These are phyloP conservation scores for Chalcis sispes DNA, from an alignment of 2,888 invertebrate genomes.

Conservation along the genomic window DNA sequence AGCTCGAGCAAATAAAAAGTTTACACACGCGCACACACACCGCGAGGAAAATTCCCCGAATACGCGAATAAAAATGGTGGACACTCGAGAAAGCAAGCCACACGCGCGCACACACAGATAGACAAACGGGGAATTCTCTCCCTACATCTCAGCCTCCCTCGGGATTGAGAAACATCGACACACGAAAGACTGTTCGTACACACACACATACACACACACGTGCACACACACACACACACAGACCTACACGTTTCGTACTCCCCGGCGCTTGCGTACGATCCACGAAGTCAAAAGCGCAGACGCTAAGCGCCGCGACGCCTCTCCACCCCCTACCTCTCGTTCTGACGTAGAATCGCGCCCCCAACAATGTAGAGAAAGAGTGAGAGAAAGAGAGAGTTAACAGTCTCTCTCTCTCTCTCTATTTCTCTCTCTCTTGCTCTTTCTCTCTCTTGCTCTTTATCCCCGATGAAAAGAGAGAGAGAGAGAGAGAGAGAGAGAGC, in stretches of 20 bases:
- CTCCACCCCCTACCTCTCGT: conserved; percentile 44
- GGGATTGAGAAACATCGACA: too few relatives aligned
- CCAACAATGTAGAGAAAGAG: conserved; percentile 11
- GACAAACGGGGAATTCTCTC: too few relatives aligned
- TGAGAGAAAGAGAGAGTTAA: background rate
- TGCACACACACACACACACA: background rate
- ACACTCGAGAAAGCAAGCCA: background rate
- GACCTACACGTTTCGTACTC: background rate
- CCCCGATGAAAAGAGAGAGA: background rate
- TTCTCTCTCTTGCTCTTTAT: conserved; percentile 13
- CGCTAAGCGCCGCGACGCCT: conserved; percentile 66
- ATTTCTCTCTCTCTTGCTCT: conserved; percentile 21
- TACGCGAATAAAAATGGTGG: conserved; percentile 1
- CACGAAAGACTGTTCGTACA: background rate
- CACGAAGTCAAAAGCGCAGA: conserved; percentile 63
- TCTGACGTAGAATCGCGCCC: conserved; percentile 58
- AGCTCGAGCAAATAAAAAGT: too few relatives aligned
- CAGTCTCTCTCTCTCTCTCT: conserved; percentile 16
- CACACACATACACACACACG: background rate
- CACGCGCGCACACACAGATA: background rate
- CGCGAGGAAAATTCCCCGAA: conserved; percentile 4
- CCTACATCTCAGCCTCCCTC: background rate
- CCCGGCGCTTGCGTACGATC: conserved; percentile 23
- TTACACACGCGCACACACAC: background rate
- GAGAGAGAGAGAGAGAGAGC: conserved; percentile 22